phyloP scores from a whole-genome alignment of 2,113 vertebrate genomes.

The Gulo gulo region DNA sequence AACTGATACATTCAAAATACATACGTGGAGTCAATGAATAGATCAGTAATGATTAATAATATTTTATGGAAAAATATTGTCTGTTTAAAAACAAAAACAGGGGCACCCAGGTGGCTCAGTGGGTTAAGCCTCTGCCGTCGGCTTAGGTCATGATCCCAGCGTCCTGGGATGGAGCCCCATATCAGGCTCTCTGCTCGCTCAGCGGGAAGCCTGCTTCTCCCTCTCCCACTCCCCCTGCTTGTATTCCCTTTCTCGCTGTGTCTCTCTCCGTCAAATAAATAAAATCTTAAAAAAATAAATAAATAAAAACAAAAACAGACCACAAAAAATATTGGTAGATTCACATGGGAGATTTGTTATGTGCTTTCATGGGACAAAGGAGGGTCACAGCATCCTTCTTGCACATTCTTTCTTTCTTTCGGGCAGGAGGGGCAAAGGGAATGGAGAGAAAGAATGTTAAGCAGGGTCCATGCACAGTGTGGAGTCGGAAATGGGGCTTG shows the following conservation, averaged over 20 bases:
- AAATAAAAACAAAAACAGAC: neutral
- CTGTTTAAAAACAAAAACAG: neutral
- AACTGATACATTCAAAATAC: neutral
- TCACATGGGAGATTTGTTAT: neutral
- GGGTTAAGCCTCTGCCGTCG: no score
- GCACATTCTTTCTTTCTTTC: no score
- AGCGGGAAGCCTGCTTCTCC: no score
- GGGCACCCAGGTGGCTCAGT: no score
- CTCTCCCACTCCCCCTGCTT: no score
- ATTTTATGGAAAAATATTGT: neutral
- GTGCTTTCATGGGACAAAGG: neutral
- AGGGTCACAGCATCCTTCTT: neutral
- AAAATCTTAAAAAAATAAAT: no score
- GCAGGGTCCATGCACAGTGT: neutral
- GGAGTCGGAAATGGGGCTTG: neutral
- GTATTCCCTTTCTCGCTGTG: no score
- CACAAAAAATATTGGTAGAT: neutral
- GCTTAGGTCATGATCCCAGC: no score
- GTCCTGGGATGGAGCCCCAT: no score
- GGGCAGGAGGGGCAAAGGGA: neutral
- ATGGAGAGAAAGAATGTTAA: neutral
- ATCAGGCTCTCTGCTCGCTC: no score
- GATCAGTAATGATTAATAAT: neutral
- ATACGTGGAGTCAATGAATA: neutral
- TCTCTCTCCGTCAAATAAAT: no score